Percentiles rank a stretch among this genome's conserved stretches.
phyloP scores from a whole-genome alignment of 2,888 invertebrate genomes.

The Toxonevra muliebris region DNA sequence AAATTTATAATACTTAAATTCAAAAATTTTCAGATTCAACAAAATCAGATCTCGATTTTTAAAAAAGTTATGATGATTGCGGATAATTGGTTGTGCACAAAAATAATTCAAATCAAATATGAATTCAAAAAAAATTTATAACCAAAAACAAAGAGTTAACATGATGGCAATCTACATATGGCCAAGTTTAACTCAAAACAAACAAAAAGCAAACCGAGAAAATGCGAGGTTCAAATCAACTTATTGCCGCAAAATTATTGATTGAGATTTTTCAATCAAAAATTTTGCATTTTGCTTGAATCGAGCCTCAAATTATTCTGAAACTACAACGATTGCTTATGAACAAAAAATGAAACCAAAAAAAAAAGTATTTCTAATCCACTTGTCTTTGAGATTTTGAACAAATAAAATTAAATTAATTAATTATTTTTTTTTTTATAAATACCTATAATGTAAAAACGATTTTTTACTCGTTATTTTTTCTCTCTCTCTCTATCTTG shows the following conservation, averaged over 20 bases:
- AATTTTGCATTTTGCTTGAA: slow-evolving; percentile 43
- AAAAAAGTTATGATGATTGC: slow-evolving; percentile 63
- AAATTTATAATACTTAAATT: neutral
- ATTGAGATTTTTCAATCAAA: neutral
- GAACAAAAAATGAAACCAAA: too few relatives aligned
- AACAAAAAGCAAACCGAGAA: neutral
- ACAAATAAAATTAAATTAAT: too few relatives aligned
- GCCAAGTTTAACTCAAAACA: neutral
- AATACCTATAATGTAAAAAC: too few relatives aligned
- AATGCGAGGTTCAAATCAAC: slow-evolving; percentile 43
- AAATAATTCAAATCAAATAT: slow-evolving; percentile 30
- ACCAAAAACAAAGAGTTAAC: slow-evolving; percentile 32
- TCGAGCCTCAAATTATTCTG: slow-evolving; percentile 47
- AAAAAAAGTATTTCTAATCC: too few relatives aligned
- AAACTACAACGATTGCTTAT: too few relatives aligned
- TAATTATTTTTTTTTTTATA: too few relatives aligned
- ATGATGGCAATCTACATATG: slow-evolving; percentile 23
- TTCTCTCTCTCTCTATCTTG: neutral
- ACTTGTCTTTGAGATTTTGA: too few relatives aligned
- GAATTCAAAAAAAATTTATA: slow-evolving; percentile 33
- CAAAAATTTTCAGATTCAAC: slow-evolving; percentile 9
- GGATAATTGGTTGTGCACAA: slow-evolving; percentile 65
- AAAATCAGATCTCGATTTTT: slow-evolving; percentile 61
- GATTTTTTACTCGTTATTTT: neutral
- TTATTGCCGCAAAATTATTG: slow-evolving; percentile 13